Evolutionary conservation across 2,888 invertebrate species (phyloP).

Genomic region (Drosophila demipolita): DNA sequence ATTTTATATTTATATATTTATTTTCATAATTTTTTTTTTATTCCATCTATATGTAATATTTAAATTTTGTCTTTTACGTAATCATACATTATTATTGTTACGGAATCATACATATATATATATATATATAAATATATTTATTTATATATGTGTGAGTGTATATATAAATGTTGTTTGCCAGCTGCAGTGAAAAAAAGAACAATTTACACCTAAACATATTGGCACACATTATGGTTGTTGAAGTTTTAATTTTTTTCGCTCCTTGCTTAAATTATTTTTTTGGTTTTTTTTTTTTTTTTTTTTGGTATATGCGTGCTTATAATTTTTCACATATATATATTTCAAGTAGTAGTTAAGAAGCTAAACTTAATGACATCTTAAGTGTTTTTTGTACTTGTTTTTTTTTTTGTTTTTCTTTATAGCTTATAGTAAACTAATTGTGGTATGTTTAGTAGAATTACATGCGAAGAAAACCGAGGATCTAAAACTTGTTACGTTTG

Average conservation of each 20-base stretch:
- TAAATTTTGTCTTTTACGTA: constrained; percentile 34
- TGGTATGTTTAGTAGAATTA: constrained; percentile 37
- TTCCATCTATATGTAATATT: constrained; percentile 6
- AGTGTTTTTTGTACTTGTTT: background rate
- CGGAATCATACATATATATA: constrained; percentile 56
- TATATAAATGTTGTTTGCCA: constrained; percentile 40
- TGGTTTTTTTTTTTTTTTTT: constrained; percentile 5
- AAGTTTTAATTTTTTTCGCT: constrained; percentile 7
- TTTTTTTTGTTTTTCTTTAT: background rate
- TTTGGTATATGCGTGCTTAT: constrained; percentile 1
- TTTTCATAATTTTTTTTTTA: constrained; percentile 10
- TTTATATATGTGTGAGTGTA: constrained; percentile 21
- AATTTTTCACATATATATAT: constrained; percentile 22
- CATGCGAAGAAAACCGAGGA: constrained; percentile 52
- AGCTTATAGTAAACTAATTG: constrained; percentile 28
- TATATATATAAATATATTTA: constrained; percentile 38
- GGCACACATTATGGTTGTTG: constrained; percentile 75
- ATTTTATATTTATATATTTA: constrained; percentile 12
- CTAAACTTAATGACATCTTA: constrained; percentile 34
- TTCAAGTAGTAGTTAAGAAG: constrained; percentile 38
- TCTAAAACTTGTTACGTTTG: constrained; percentile 51
- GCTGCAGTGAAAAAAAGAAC: constrained; percentile 50
- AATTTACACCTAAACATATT: constrained; percentile 77
- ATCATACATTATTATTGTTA: constrained; percentile 62
- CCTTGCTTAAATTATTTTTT: too few relatives aligned